Conservation (phyloP, 2,113 vertebrate species). For the Ophiodon elongatus region DNA sequence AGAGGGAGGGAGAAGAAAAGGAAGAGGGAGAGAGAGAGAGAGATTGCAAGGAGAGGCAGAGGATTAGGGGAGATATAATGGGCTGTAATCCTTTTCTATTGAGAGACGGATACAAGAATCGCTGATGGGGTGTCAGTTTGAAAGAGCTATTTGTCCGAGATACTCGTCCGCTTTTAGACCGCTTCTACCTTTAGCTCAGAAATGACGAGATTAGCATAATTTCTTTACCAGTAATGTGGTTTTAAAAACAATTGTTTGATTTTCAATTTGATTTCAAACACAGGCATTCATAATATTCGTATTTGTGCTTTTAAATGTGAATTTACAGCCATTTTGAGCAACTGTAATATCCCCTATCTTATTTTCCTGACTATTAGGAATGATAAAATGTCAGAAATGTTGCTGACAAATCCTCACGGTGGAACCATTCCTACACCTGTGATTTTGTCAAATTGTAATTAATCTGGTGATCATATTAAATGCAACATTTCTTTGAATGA, state of each 20-base stretch:
- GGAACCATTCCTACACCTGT: not conserved
- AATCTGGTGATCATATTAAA: not conserved
- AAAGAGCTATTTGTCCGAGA: constrained; percentile 45
- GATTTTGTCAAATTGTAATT: not conserved
- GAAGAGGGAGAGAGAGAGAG: constrained; percentile 5
- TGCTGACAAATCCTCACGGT: not conserved
- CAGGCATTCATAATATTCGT: not conserved
- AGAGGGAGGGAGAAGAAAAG: constrained; percentile 12
- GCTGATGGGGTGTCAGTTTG: constrained; percentile 33
- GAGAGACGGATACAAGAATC: constrained; percentile 35
- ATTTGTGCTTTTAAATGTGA: not conserved
- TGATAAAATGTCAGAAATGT: not conserved
- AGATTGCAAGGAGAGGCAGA: constrained; percentile 20
- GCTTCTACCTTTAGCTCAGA: constrained; percentile 13
- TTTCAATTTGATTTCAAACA: not conserved
- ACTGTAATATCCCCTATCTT: not conserved
- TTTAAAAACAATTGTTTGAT: not conserved
- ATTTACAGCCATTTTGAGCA: not conserved
- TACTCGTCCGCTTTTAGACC: constrained; percentile 31
- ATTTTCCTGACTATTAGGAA: not conserved
- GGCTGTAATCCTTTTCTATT: constrained; percentile 56
- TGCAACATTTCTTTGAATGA: not conserved
- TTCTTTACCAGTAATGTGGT: not conserved
- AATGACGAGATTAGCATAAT: not conserved
- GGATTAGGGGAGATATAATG: constrained; percentile 66